Percentiles rank a stretch among this genome's conserved stretches.
phyloP scores from a whole-genome alignment of 1,140 invertebrate species.

The Cyrtorhinus lividipennis region DNA sequence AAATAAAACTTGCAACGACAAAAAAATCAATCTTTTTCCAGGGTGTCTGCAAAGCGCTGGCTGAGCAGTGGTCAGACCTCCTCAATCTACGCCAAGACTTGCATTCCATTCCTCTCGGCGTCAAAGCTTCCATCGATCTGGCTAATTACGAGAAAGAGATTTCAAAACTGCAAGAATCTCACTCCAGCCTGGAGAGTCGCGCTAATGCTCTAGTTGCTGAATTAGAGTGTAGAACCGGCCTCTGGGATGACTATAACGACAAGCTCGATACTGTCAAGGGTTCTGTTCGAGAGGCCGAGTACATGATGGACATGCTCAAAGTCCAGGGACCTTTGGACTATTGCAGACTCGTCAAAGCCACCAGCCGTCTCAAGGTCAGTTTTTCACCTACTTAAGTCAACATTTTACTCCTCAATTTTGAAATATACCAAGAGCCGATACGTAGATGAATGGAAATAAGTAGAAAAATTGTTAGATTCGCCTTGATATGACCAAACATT shows the following conservation, averaged over 20 bases:
- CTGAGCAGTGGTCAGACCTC: constrained; percentile 55
- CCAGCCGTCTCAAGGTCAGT: constrained; percentile 21
- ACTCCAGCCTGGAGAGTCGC: constrained; percentile 49
- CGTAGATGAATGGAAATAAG: no score
- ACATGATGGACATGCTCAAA: constrained; percentile 67
- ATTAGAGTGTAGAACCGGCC: constrained; percentile 43
- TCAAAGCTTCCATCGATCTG: constrained; percentile 56
- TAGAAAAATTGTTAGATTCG: no score
- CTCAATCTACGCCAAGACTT: constrained; percentile 53
- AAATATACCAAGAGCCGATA: no score
- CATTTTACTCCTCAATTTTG: no score
- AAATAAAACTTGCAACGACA: no score
- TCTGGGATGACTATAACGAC: constrained; percentile 48
- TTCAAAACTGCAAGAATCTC: constrained; percentile 52
- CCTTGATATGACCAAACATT: no score
- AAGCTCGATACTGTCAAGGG: constrained; percentile 62
- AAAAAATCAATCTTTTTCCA: no score
- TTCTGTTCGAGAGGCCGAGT: constrained; percentile 63
- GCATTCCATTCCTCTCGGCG: constrained; percentile 54
- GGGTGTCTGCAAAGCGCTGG: constrained; percentile 45
- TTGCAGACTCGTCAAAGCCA: constrained; percentile 41
- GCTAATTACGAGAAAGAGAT: constrained; percentile 56
- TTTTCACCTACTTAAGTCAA: no score
- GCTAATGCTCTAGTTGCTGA: constrained; percentile 46
- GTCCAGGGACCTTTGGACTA: constrained; percentile 68